phyloP scores from a whole-genome alignment of 2,113 vertebrate species.

The Chaetodon trifascialis region DNA sequence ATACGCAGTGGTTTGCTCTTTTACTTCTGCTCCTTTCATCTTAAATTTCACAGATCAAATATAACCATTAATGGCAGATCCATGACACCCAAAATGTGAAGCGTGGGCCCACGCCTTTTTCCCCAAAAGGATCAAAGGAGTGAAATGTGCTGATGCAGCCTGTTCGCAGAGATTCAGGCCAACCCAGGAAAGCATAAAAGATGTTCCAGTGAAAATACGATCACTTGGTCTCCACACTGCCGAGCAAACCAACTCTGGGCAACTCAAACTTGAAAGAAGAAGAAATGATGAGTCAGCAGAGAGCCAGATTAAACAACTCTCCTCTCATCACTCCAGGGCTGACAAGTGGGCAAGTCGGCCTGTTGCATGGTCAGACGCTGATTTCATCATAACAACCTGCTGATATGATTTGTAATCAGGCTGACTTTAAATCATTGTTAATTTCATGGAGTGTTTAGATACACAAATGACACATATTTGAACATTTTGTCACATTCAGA shows the following conservation, averaged over 20 bases:
- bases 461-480: neutral
- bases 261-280: constrained; percentile 72
- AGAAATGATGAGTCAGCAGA: constrained; percentile 73
- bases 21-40: neutral
- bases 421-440: neutral
- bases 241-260: constrained; percentile 40
- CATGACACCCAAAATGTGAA: constrained; percentile 20
- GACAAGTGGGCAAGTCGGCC: constrained; percentile 23
- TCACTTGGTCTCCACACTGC: constrained; percentile 47
- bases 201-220: constrained; percentile 68
- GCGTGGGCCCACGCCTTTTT: constrained; percentile 14
- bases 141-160: constrained; percentile 76
- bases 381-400: neutral
- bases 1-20: neutral
- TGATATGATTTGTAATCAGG: neutral
- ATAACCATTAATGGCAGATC: neutral
- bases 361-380: neutral
- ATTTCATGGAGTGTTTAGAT: neutral
- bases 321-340: constrained; percentile 41
- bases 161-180: constrained; percentile 52
- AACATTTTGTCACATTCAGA: neutral
- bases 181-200: constrained; percentile 67
- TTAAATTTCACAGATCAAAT: neutral
- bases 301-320: constrained; percentile 60
- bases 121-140: constrained; percentile 64